Percentiles rank a stretch among this genome's conserved stretches.
phyloP scores from a whole-genome alignment of 2,113 vertebrate species.

The Hystrix brachyura region DNA sequence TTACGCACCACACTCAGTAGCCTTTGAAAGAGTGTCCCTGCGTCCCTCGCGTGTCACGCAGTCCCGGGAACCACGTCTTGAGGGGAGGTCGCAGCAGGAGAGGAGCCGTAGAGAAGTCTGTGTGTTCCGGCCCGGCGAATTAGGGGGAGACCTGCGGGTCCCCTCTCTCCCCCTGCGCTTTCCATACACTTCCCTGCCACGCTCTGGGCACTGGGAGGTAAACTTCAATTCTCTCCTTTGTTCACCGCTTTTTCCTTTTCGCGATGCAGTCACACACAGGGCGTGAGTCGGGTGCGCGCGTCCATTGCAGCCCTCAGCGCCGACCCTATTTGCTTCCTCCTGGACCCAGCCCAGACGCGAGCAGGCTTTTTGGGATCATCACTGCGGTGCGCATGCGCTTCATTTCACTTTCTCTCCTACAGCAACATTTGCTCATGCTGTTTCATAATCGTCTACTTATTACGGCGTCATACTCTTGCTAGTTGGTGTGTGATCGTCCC shows the following conservation, averaged over 20 bases:
- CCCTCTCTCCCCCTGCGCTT: no score
- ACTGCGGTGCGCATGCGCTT: background rate
- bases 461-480: background rate
- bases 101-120: background rate
- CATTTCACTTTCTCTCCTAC: slow-evolving; percentile 22
- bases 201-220: background rate
- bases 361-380: background rate
- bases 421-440: background rate
- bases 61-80: no score
- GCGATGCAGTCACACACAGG: background rate
- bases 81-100: background rate
- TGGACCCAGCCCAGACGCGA: background rate
- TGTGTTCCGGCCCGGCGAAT: background rate
- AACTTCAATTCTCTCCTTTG: background rate
- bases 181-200: background rate
- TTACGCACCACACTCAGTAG: background rate
- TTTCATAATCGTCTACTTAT: background rate
- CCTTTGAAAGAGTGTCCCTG: background rate
- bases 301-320: background rate
- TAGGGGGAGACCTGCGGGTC: background rate
- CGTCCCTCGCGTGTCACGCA: background rate
- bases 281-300: background rate
- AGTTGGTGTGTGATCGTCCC: background rate
- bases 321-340: background rate
- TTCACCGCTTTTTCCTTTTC: background rate